A percentile compares a stretch with the other conserved stretches of the same genome.
Conservation (phyloP, 2,888 invertebrate genomes). For the Aporophyla nigra region DNA sequence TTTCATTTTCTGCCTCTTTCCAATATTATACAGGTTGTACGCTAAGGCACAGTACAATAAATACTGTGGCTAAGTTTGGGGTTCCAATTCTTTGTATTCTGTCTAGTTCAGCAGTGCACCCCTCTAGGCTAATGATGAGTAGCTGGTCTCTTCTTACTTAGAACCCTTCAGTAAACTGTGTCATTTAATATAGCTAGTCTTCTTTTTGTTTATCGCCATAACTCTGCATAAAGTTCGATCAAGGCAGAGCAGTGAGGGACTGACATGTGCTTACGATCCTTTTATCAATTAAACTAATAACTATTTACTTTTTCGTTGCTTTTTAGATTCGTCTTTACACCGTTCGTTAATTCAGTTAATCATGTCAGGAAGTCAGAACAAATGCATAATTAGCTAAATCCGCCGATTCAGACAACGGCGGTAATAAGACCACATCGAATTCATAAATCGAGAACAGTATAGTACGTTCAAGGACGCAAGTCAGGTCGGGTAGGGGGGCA, state of each 20-base stretch:
- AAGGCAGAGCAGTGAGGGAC: neutral
- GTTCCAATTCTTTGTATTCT: neutral
- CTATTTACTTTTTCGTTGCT: neutral
- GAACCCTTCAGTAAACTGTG: neutral
- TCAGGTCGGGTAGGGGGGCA: constrained; percentile 65
- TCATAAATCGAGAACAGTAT: constrained; percentile 67
- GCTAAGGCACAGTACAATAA: neutral
- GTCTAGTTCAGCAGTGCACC: neutral
- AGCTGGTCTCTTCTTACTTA: neutral
- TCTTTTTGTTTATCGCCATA: neutral
- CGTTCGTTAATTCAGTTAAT: constrained; percentile 35
- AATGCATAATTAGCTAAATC: constrained; percentile 57
- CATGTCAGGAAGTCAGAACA: constrained; percentile 47
- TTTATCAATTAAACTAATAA: neutral
- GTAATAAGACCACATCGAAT: constrained; percentile 62
- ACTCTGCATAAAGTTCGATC: neutral
- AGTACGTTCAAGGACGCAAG: constrained; percentile 66
- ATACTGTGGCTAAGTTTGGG: too few relatives aligned
- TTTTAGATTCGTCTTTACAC: neutral
- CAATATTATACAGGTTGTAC: neutral
- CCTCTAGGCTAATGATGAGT: neutral
- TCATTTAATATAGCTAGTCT: too few relatives aligned
- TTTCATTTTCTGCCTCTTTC: neutral
- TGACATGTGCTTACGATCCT: neutral
- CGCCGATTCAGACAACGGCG: constrained; percentile 54